phyloP scores from a whole-genome alignment of 2,113 vertebrate genomes.

The Anoplopoma fimbria region DNA sequence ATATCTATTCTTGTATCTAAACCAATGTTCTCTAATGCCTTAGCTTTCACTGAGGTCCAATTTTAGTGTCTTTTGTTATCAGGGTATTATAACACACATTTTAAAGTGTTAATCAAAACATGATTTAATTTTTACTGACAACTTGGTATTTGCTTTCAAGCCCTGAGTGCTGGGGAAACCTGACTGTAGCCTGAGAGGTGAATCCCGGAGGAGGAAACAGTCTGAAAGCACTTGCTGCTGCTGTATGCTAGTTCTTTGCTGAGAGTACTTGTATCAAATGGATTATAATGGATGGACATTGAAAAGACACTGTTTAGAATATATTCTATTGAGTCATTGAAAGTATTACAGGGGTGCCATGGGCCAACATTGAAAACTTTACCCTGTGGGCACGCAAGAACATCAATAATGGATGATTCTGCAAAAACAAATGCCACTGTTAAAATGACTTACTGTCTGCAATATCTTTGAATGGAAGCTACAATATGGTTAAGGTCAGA shows the following conservation, averaged over 20 bases:
- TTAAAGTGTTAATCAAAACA: neutral
- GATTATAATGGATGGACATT: neutral
- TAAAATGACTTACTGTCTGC: neutral
- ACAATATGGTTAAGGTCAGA: too few species aligned
- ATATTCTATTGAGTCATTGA: neutral
- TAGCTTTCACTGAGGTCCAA: neutral
- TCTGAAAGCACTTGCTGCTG: neutral
- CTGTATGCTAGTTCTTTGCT: neutral
- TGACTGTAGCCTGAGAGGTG: conserved; percentile 1
- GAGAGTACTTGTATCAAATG: neutral
- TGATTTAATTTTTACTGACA: neutral
- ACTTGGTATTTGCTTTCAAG: neutral
- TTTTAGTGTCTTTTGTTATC: neutral
- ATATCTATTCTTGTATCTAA: neutral
- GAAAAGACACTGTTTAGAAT: neutral
- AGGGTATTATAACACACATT: neutral
- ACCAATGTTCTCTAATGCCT: neutral
- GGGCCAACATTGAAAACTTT: neutral
- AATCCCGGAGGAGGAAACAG: conserved; percentile 11
- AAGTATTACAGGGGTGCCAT: neutral
- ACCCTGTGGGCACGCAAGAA: neutral
- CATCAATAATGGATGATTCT: neutral
- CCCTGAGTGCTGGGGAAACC: neutral
- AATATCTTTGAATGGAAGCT: neutral
- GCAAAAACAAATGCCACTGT: neutral